A percentile compares a stretch with the other conserved stretches of the same genome.
phyloP scores from a whole-genome alignment of 2,888 invertebrate species.

The Plebejus melissa region DNA sequence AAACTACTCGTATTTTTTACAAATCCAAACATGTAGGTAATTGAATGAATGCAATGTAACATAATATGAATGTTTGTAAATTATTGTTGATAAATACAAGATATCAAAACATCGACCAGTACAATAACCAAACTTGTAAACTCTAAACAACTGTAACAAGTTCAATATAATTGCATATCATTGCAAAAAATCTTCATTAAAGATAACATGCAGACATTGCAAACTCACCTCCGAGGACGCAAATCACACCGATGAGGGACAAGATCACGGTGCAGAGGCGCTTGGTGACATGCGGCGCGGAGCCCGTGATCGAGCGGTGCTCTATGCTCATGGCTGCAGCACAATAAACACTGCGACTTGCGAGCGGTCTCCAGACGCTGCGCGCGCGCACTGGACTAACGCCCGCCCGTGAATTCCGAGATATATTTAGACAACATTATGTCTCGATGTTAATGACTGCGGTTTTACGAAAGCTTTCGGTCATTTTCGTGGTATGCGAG shows the following conservation, averaged over 20 bases:
- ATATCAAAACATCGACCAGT: background rate
- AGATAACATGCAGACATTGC: background rate
- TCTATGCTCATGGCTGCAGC: conserved; percentile 48
- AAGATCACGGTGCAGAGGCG: conserved; percentile 57
- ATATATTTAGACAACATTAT: conserved; percentile 65
- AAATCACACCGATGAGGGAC: conserved; percentile 57
- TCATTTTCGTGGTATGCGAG: background rate
- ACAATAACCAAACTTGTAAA: background rate
- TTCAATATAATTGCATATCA: background rate
- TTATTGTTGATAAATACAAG: background rate
- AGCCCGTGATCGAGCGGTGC: conserved; percentile 49
- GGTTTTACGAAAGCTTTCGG: conserved; percentile 26
- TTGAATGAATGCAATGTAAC: background rate
- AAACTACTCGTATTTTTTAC: background rate
- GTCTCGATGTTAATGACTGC: conserved; percentile 40
- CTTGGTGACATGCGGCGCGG: conserved; percentile 56
- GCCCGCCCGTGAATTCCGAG: conserved; percentile 53
- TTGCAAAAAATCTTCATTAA: background rate
- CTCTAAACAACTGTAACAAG: background rate
- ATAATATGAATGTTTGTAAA: background rate
- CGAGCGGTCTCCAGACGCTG: conserved; percentile 31
- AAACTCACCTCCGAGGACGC: conserved; percentile 64
- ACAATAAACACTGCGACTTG: conserved; percentile 31
- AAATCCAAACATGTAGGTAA: background rate
- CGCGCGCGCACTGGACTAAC: conserved; percentile 36